These are phyloP conservation scores for Proterorhinus semilunaris DNA, from an alignment of 2,113 vertebrate genomes.

Conservation along the genomic window DNA sequence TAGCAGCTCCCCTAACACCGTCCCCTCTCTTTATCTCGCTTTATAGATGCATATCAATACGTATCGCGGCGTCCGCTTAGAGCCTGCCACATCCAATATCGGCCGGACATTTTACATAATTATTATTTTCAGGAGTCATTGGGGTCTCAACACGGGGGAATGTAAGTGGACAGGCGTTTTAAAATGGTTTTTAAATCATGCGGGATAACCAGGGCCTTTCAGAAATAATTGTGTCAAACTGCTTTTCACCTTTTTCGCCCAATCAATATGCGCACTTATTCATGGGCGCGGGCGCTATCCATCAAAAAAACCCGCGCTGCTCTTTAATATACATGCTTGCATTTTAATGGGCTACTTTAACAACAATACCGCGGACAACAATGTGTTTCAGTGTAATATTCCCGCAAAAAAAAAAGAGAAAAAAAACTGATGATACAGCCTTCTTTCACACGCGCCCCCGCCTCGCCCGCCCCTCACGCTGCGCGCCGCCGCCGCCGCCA, in stretches of 20 bases:
- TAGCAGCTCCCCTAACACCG: constrained; percentile 49
- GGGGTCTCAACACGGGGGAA: constrained; percentile 75
- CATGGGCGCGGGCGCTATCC: constrained; percentile 71
- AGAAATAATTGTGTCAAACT: constrained; percentile 82
- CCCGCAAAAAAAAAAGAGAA: constrained; percentile 24
- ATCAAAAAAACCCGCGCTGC: constrained; percentile 72
- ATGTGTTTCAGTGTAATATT: constrained; percentile 71
- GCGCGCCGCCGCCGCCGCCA: neutral
- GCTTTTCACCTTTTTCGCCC: constrained; percentile 79
- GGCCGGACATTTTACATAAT: constrained; percentile 79
- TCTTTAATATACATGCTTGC: constrained; percentile 83
- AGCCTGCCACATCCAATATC: constrained; percentile 72
- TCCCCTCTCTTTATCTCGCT: constrained; percentile 57
- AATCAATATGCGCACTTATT: constrained; percentile 81
- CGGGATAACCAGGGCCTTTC: constrained; percentile 74
- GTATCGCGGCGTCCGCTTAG: constrained; percentile 47
- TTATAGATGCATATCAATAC: constrained; percentile 74
- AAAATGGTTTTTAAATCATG: constrained; percentile 80
- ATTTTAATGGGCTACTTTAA: constrained; percentile 80
- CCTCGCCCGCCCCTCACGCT: constrained; percentile 1
- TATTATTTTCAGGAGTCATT: constrained; percentile 78
- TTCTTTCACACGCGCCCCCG: constrained; percentile 45
- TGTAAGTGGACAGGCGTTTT: constrained; percentile 80
- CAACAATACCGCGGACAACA: constrained; percentile 76
- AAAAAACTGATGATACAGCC: constrained; percentile 72